These are phyloP conservation scores for Fringilla coelebs DNA, from an alignment of 2,797 vertebrate genomes.

Conservation along the genomic window DNA sequence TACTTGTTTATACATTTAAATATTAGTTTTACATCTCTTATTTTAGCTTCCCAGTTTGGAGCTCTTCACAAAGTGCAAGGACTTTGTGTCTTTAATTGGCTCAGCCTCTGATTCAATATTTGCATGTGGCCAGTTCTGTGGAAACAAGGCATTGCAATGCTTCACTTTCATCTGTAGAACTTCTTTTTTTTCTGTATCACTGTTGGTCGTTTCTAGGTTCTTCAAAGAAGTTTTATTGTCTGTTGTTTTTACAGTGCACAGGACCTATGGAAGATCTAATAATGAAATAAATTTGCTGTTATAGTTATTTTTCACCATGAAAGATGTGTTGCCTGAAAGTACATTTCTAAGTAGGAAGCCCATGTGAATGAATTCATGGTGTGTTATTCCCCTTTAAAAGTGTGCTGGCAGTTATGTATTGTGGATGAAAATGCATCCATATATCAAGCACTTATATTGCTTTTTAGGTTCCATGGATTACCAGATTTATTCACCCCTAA, in stretches of 20 bases:
- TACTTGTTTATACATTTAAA: conserved; percentile 33
- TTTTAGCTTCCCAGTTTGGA: conserved; percentile 30
- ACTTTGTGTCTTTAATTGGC: conserved; percentile 57
- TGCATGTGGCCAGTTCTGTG: conserved; percentile 9
- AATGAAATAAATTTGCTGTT: neutral
- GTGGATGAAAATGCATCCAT: neutral
- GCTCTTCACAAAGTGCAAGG: neutral
- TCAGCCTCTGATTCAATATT: conserved; percentile 55
- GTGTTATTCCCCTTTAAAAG: neutral
- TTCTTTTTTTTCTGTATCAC: neutral
- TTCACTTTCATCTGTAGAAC: conserved; percentile 30
- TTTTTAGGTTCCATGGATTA: neutral
- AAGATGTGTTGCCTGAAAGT: neutral
- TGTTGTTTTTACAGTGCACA: neutral
- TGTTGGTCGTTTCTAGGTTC: neutral
- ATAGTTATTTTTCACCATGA: neutral
- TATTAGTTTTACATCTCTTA: conserved; percentile 42
- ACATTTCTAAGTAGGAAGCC: neutral
- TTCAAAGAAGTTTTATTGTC: neutral
- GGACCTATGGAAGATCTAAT: neutral
- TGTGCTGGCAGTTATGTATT: neutral
- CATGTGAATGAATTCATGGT: neutral
- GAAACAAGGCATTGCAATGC: conserved; percentile 26
- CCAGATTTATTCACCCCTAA: neutral
- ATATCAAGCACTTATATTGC: neutral